Base-by-base conservation (phyloP, 2,113 vertebrate genomes). In the Xiphophorus maculatus region DNA sequence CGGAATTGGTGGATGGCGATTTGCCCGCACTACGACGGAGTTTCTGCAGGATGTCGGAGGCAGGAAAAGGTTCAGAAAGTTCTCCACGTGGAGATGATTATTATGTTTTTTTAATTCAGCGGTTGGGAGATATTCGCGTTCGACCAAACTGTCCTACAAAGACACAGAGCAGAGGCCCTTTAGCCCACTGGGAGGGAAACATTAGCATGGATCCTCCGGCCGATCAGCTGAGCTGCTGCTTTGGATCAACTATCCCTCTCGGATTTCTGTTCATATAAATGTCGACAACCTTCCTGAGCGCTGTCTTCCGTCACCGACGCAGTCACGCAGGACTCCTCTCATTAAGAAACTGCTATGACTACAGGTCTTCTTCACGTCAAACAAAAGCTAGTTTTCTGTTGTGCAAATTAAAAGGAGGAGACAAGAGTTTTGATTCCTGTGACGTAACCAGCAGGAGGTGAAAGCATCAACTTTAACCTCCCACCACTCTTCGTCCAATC, bases 171-270 rank as follows among this genome's bases (percentile, higher is more conserved):
- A 66, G 22, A n/a, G 12, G 35, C 74, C 17, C 22, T 32, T 30
- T 15, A 32, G 6, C 29, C 62, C 62, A 64, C 29, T 5, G 30
- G 14, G 12, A 66, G n/a, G n/a, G n/a, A 66, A 66, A 66, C 62
- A 8, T 30, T 63, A 63, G 62, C 62, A 73, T 54, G 14, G 40
- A 15, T 42, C 40, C 40, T 54, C 19, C 22, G 22, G 48, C 73
- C 1, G 48, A 27, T 61, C 28, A 74, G 64, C 25, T 76, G 73
- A 76, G 79, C 11, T 32, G 82, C 78, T 81, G 66, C 44, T 80
- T 63, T 75, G 77, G 81, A 69, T 86, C 75, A 71, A 28, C 81
- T n/a, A 65, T 65, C 63, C 30, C 63, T 33, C 32, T 35, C 63
- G 35, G 32, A 22, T 65, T 33, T 35, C 63, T 65, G 30, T 63